Percentiles rank a stretch among this genome's conserved stretches.
Evolutionary conservation across 2,797 vertebrate species (phyloP).

Genomic region (Atherinosoma microstoma): DNA sequence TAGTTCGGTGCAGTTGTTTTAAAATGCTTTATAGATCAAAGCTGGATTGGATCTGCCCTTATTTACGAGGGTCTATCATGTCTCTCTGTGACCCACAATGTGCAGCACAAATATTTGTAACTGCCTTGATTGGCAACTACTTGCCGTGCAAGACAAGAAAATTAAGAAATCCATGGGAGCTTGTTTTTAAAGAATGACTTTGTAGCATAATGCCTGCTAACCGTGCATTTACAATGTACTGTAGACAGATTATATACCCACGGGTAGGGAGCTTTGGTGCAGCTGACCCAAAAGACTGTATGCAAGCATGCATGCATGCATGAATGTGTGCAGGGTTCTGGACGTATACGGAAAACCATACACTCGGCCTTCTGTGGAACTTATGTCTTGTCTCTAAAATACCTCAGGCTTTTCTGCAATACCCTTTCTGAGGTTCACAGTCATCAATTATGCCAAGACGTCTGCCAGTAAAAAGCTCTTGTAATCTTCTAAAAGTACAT

Average conservation of each 20-base stretch:
- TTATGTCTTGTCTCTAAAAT: neutral
- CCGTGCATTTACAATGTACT: neutral
- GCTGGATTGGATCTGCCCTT: neutral
- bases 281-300: neutral
- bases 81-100: neutral
- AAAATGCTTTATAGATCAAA: too few relatives aligned
- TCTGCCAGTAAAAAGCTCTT: constrained; percentile 4
- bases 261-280: neutral
- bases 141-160: neutral
- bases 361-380: neutral
- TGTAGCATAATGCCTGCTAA: neutral
- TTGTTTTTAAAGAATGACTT: neutral
- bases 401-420: neutral
- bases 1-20: too few relatives aligned
- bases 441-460: neutral
- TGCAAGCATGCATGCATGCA: neutral
- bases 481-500: neutral
- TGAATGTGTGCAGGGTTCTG: neutral
- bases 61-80: neutral
- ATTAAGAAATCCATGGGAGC: neutral
- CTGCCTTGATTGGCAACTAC: neutral
- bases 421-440: neutral
- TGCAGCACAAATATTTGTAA: neutral
- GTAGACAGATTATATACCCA: neutral
- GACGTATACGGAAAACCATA: neutral